phyloP scores from a whole-genome alignment of 2,888 invertebrate species.

The Phyllotreta striolata region DNA sequence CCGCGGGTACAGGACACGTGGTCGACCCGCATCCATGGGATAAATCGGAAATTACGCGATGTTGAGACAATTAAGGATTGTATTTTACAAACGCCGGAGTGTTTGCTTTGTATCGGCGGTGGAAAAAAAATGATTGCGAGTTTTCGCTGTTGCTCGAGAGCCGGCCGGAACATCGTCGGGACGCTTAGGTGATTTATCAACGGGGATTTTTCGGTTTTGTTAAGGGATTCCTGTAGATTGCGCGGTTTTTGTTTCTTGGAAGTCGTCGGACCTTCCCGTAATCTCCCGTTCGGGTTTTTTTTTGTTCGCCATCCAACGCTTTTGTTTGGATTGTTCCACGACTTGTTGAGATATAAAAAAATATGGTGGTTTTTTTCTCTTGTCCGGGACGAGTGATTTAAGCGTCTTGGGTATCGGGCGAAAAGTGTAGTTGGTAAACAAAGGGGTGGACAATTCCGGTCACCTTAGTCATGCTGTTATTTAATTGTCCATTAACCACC shows the following conservation, averaged over 20 bases:
- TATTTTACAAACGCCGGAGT: no score
- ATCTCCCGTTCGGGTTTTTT: conserved; percentile 3
- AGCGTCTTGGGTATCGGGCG: no score
- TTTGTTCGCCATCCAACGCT: background rate
- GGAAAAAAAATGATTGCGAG: conserved; percentile 16
- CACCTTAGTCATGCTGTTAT: conserved; percentile 12
- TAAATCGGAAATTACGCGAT: conserved; percentile 11
- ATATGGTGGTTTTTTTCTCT: no score
- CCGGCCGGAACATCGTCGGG: conserved; percentile 21
- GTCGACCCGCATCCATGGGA: conserved; percentile 25
- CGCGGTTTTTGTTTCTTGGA: conserved; percentile 28
- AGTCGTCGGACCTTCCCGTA: conserved; percentile 13
- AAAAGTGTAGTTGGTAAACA: no score
- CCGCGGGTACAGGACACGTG: conserved; percentile 21
- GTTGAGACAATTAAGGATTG: conserved; percentile 29
- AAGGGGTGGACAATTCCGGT: conserved; percentile 5
- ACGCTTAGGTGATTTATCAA: conserved; percentile 30
- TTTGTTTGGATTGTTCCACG: no score
- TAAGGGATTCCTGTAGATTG: conserved; percentile 30
- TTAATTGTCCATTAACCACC: conserved; percentile 23
- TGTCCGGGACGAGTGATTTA: no score
- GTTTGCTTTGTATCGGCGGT: conserved; percentile 19
- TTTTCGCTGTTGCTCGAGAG: conserved; percentile 20
- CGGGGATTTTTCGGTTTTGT: conserved; percentile 30
- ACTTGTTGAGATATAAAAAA: no score